Evolutionary conservation across 2,113 vertebrate genomes (phyloP).

Genomic region (Phocoena sinus): DNA sequence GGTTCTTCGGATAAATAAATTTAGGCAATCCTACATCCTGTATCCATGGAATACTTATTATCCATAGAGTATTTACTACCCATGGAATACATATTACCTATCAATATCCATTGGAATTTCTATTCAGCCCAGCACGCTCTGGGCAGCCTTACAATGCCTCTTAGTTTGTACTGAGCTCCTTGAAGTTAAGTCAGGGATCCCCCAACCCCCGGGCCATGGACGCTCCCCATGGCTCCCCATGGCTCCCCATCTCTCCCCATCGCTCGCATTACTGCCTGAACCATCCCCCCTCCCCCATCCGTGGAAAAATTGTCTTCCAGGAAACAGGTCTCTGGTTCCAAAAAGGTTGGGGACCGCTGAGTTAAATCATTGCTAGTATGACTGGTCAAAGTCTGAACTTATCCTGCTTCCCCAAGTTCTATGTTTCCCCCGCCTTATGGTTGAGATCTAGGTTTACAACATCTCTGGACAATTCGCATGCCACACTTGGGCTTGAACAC

Average conservation of each 20-base stretch:
- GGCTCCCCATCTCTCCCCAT: too few relatives aligned
- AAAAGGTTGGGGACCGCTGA: background rate
- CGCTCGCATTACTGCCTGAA: too few relatives aligned
- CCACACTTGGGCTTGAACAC: background rate
- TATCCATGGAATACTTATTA: background rate
- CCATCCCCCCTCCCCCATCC: too few relatives aligned
- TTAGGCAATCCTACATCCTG: background rate
- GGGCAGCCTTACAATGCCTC: background rate
- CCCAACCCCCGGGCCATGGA: too few relatives aligned
- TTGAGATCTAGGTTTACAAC: background rate
- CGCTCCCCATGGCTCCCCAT: too few relatives aligned
- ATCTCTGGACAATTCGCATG: background rate
- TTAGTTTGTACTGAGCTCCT: background rate
- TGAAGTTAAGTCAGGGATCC: background rate
- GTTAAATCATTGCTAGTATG: background rate
- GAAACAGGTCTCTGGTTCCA: too few relatives aligned
- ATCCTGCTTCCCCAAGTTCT: background rate
- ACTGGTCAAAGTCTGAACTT: background rate
- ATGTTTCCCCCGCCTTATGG: background rate
- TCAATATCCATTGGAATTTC: background rate
- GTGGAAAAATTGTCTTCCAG: too few relatives aligned
- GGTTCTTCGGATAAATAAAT: background rate
- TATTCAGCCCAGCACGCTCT: background rate
- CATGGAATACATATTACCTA: background rate
- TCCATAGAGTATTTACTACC: background rate